Evolutionary conservation across 2,113 vertebrate genomes (phyloP).

Genomic region (Montifringilla adamsi): DNA sequence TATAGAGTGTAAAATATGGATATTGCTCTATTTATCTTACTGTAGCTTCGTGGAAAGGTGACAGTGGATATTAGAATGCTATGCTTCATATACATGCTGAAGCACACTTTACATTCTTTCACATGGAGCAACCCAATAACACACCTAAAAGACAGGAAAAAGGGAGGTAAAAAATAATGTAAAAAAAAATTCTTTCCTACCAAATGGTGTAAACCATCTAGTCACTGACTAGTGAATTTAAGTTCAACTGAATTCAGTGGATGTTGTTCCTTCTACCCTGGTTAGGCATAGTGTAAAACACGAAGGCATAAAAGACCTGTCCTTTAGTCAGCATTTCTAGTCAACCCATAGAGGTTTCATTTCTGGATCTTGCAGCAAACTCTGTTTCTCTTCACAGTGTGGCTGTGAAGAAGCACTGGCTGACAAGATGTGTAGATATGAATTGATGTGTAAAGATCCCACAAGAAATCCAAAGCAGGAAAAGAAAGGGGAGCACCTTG

Average conservation of each 20-base stretch:
- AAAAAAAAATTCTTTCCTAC: neutral
- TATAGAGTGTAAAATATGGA: slow-evolving; percentile 78
- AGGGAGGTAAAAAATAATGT: neutral
- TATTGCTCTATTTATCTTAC: slow-evolving; percentile 81
- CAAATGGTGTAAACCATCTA: neutral
- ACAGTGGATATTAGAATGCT: slow-evolving; percentile 60
- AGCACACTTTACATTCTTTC: neutral
- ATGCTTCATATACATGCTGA: slow-evolving; percentile 19
- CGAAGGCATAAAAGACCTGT: neutral
- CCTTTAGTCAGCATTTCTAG: neutral
- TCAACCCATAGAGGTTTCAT: neutral
- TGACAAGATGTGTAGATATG: no score
- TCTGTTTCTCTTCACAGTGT: neutral
- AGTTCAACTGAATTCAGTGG: neutral
- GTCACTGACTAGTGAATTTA: neutral
- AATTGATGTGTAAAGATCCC: neutral
- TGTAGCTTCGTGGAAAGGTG: slow-evolving; percentile 66
- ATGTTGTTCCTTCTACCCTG: neutral
- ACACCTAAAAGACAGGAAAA: neutral
- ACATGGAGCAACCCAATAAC: neutral
- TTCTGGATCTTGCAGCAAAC: neutral
- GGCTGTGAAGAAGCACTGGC: neutral
- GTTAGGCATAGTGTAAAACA: fast-evolving
- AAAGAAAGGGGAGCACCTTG: neutral
- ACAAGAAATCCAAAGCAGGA: neutral